Conservation (phyloP, 2,888 invertebrate species). For the Stenichneumon culpator region DNA sequence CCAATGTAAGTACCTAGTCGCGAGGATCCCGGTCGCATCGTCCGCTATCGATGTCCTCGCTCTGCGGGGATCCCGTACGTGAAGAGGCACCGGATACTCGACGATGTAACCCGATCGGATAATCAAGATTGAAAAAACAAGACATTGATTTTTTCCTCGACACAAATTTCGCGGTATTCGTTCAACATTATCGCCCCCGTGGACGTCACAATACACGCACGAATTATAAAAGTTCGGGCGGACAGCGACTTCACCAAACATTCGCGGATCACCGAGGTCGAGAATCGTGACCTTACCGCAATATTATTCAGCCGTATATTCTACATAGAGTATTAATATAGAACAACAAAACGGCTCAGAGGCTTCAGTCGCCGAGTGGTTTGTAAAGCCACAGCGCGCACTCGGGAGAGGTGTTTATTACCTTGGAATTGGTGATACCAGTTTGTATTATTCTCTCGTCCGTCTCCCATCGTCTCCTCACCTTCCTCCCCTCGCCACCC, state of each 20-base stretch:
- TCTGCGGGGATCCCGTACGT: too few species aligned
- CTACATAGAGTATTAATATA: slow-evolving; percentile 13
- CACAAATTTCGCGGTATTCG: too few species aligned
- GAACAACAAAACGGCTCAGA: slow-evolving; percentile 29
- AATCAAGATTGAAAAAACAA: too few species aligned
- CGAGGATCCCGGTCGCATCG: too few species aligned
- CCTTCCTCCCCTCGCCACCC: slow-evolving; percentile 4
- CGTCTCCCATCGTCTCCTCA: slow-evolving; percentile 6
- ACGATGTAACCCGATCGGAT: too few species aligned
- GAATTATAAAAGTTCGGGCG: not conserved
- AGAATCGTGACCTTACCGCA: not conserved
- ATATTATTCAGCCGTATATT: slow-evolving; percentile 19
- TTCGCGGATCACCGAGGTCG: not conserved
- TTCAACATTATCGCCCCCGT: too few species aligned
- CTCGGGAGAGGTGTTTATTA: slow-evolving; percentile 62
- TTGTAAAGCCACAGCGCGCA: slow-evolving; percentile 20
- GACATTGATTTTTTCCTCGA: too few species aligned
- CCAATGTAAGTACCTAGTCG: too few species aligned
- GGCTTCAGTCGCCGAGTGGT: slow-evolving; percentile 24
- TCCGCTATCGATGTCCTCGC: too few species aligned
- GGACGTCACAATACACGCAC: not conserved
- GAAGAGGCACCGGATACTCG: too few species aligned
- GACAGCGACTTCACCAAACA: not conserved
- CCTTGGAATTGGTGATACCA: slow-evolving; percentile 63
- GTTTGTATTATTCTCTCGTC: slow-evolving; percentile 63